phyloP scores from a whole-genome alignment of 2,888 invertebrate species.

The Cynaeus angustus region DNA sequence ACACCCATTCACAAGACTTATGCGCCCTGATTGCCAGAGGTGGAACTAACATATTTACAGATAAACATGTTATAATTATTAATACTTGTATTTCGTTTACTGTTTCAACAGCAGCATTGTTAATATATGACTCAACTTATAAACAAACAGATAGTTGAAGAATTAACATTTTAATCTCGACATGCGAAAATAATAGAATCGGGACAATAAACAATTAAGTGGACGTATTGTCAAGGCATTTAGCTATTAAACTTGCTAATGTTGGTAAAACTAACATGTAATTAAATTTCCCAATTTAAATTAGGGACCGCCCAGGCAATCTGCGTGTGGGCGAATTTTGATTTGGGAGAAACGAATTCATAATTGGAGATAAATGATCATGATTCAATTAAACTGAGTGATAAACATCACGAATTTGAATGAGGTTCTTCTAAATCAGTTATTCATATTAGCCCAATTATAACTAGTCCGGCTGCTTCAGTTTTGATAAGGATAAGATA shows the following conservation, averaged over 20 bases:
- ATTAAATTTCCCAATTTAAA: conserved; percentile 44
- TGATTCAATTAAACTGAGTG: conserved; percentile 19
- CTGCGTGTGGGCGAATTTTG: conserved; percentile 25
- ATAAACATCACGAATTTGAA: conserved; percentile 21
- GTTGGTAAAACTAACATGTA: conserved; percentile 21
- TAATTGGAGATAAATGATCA: conserved; percentile 16
- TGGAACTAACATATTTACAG: background rate
- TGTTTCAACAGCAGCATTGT: background rate
- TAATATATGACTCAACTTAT: background rate
- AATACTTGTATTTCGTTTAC: background rate
- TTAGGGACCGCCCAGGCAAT: conserved; percentile 30
- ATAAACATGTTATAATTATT: conserved; percentile 2
- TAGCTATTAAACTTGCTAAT: conserved; percentile 39
- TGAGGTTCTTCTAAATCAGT: conserved; percentile 20
- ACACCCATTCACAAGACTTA: conserved; percentile 2
- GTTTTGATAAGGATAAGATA: too few relatives aligned
- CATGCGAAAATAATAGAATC: conserved; percentile 4
- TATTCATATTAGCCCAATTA: too few relatives aligned
- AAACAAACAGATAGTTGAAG: background rate
- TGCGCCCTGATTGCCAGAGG: conserved; percentile 3
- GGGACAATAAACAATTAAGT: conserved; percentile 27
- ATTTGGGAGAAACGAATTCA: conserved; percentile 9
- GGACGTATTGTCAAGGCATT: conserved; percentile 24
- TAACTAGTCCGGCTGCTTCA: too few relatives aligned
- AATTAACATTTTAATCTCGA: conserved; percentile 1